These are phyloP conservation scores for Darwinula stevensoni DNA, from an alignment of 2,888 invertebrate genomes.

Conservation along the genomic window DNA sequence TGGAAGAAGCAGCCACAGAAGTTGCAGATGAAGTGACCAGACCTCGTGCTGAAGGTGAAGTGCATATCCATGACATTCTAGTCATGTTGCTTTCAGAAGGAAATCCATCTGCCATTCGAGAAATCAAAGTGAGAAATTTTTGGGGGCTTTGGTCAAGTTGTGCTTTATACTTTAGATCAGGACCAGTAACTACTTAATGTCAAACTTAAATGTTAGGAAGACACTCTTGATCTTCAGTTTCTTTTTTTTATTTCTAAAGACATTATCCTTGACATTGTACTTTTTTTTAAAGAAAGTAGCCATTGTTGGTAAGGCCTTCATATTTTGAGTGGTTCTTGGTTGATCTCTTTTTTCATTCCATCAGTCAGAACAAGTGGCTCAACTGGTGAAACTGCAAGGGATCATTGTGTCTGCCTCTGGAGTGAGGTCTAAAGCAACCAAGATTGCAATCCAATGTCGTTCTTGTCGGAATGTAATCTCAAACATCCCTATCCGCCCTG, in stretches of 20 bases:
- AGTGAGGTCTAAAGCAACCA: constrained; percentile 79
- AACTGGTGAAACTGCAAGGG: constrained; percentile 76
- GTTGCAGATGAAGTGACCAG: constrained; percentile 87
- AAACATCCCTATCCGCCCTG: constrained; percentile 69
- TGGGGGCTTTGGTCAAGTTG: too few species aligned
- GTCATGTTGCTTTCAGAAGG: constrained; percentile 57
- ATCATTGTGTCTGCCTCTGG: constrained; percentile 80
- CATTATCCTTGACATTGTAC: too few species aligned
- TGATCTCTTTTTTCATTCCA: too few species aligned
- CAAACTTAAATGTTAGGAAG: constrained; percentile 1
- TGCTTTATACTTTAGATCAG: too few species aligned
- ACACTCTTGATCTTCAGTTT: too few species aligned
- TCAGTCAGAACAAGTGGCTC: constrained; percentile 77
- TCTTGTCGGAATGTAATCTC: constrained; percentile 66
- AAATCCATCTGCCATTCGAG: constrained; percentile 45
- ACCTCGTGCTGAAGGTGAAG: constrained; percentile 66
- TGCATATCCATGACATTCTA: constrained; percentile 71
- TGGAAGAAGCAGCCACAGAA: constrained; percentile 88
- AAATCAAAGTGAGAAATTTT: constrained; percentile 36
- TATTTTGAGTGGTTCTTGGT: background rate
- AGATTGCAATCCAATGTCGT: constrained; percentile 80
- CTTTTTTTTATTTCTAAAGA: too few species aligned
- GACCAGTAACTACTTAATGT: too few species aligned
- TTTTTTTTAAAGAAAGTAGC: too few species aligned
- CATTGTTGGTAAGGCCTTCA: too few species aligned